A percentile compares a stretch with the other conserved stretches of the same genome.
Evolutionary conservation across 2,797 vertebrate genomes (phyloP).

Genomic region (Eurystomus glaucurus): DNA sequence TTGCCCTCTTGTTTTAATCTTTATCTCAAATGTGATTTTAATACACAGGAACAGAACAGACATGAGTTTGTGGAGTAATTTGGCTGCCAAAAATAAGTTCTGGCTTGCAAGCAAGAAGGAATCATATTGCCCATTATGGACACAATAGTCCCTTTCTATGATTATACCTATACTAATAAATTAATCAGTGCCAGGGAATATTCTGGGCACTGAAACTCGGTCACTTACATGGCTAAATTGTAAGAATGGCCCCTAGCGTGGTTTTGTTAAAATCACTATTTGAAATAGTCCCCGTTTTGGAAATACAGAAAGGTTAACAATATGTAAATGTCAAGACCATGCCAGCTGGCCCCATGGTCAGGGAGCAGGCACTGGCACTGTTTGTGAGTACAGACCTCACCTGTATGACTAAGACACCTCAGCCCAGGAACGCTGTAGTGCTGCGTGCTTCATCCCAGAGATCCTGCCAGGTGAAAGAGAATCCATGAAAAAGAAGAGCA

Average conservation of each 20-base stretch:
- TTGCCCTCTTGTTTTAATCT: slow-evolving; percentile 34
- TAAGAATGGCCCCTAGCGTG: background rate
- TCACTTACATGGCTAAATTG: background rate
- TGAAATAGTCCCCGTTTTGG: background rate
- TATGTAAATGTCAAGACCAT: background rate
- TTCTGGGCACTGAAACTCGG: background rate
- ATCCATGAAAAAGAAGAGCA: background rate
- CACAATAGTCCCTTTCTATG: background rate
- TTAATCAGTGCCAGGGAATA: background rate
- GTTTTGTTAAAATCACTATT: slow-evolving; percentile 21
- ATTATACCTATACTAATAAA: slow-evolving; percentile 2
- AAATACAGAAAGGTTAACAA: background rate
- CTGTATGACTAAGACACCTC: background rate
- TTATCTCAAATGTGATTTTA: slow-evolving; percentile 53
- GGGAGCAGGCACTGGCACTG: background rate
- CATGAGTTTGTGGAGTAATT: background rate
- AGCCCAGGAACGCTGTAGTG: background rate
- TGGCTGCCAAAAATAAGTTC: slow-evolving; percentile 7
- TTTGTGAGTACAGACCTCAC: background rate
- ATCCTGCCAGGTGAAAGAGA: background rate
- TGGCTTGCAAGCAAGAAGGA: slow-evolving; percentile 8
- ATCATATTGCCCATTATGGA: slow-evolving; percentile 1
- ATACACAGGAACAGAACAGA: background rate
- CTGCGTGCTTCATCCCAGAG: background rate
- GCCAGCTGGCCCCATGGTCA: background rate